These are phyloP conservation scores for Lytechinus variegatus DNA, from an alignment of 35 echinoderm and acorn worm genomes.

Conservation along the genomic window DNA sequence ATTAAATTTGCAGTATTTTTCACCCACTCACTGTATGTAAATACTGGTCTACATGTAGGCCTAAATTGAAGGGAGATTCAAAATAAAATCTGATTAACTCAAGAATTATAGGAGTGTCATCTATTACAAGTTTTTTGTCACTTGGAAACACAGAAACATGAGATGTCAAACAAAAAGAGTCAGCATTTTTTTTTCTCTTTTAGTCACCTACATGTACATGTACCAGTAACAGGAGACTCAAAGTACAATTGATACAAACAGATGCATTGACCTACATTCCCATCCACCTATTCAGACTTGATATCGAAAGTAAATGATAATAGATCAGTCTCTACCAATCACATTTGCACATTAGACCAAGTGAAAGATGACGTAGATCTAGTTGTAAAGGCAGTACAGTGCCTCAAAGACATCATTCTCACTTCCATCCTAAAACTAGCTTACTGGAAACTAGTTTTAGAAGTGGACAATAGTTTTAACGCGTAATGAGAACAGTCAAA, in stretches of 20 bases:
- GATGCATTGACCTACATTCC: background rate
- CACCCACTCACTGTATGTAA: no score
- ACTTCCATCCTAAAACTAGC: no score
- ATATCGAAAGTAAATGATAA: slow-evolving; percentile 7
- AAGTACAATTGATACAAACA: background rate
- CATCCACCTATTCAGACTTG: background rate
- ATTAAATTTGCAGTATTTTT: background rate
- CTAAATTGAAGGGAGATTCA: background rate
- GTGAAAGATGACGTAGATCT: no score
- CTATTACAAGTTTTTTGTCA: background rate
- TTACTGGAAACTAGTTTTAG: no score
- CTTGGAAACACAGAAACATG: background rate
- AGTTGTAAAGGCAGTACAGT: no score
- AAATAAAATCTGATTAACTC: background rate
- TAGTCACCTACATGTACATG: background rate
- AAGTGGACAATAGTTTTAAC: no score
- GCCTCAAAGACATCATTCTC: no score
- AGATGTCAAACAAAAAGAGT: background rate
- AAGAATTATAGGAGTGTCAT: background rate
- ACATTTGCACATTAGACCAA: background rate
- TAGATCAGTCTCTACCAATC: background rate
- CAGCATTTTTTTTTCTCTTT: background rate
- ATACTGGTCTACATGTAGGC: background rate
- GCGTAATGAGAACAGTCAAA: no score
- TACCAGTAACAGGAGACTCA: background rate